Evolutionary conservation across 2,888 invertebrate species (phyloP), one percentile per base, ranked within the genome.

Genomic region (Epinotia nisella): DNA sequence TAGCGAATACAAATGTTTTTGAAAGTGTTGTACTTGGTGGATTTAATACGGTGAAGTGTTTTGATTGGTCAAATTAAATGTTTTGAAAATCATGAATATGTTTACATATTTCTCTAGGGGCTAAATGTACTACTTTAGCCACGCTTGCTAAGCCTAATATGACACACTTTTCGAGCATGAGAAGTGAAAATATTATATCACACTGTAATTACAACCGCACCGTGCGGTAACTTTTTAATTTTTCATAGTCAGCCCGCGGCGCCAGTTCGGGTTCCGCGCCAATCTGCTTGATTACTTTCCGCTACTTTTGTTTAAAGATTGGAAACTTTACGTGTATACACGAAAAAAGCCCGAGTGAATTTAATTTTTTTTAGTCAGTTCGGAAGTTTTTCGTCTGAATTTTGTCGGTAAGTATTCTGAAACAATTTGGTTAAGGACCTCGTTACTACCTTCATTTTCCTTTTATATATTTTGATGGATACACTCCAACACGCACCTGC

Each of bases 261-360:
- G 21, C 58, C 55, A 60, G 71, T 66, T 71, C 55, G 55, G 74
- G 74, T 65, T 51, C 55, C 70, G 41, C 41, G 55, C 71, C 75
- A 75, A 72, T 72, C 72, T 66, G 68, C 69, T 59, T 72, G 75
- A 75, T 75, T 75, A 68, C 72, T 75, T 70, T 67, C 56, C 39
- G 68, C 53, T 53, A 66, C 45, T 74, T 71, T 66, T 69, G 73
- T 73, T 69, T 73, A 68, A 73, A 73, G 73, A 73, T 73, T 73
- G 73, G 58, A 72, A 73, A 73, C 64, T 68, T 73, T 64, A 53
- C 19, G 51, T 58, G 39, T 69, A 59, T 65, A 58, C 35, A 64
- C 45, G n/a, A 24, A 49, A 58, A 58, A 64, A 65, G 56, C 51
- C 45, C 13, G 11, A 17, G 60, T 13, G 41, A 39, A 51, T 60